Percentiles rank a stretch among this genome's conserved stretches.
Conservation (phyloP, 2,113 vertebrate species). For the Pterophyllum scalare region DNA sequence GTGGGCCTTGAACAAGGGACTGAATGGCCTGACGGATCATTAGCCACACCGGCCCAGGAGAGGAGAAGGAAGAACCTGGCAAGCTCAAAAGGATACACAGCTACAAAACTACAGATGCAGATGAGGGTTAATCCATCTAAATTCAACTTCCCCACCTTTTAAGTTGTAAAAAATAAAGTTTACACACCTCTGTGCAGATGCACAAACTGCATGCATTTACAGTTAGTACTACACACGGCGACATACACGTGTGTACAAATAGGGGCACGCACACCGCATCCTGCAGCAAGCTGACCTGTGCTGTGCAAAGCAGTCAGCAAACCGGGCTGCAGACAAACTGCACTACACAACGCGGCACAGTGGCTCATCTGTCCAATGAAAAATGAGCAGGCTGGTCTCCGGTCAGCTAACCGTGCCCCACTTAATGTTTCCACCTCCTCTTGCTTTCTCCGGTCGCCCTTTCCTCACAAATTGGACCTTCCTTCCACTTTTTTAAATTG, state of each 20-base stretch:
- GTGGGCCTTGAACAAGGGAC: conserved; percentile 66
- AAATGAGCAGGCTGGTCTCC: conserved; percentile 66
- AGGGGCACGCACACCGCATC: conserved; percentile 43
- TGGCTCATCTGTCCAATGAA: conserved; percentile 78
- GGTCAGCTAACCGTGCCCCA: conserved; percentile 50
- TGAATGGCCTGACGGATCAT: conserved; percentile 72
- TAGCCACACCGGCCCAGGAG: conserved; percentile 63
- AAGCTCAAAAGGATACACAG: conserved; percentile 60
- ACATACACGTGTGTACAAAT: conserved; percentile 27
- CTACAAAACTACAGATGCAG: conserved; percentile 52
- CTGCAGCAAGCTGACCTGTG: conserved; percentile 62
- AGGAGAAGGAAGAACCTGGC: conserved; percentile 64
- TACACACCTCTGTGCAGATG: conserved; percentile 26
- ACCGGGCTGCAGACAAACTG: conserved; percentile 55
- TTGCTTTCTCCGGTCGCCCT: conserved; percentile 35
- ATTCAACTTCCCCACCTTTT: conserved; percentile 67
- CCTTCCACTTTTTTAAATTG: conserved; percentile 15
- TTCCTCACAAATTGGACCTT: conserved; percentile 53
- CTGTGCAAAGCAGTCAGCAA: conserved; percentile 50
- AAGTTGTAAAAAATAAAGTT: conserved; percentile 60
- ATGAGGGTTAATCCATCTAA: conserved; percentile 65
- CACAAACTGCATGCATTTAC: conserved; percentile 6
- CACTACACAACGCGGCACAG: conserved; percentile 58
- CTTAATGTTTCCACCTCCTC: conserved; percentile 50
- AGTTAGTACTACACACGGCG: conserved; percentile 6